A percentile compares a stretch with the other conserved stretches of the same genome.
These are phyloP conservation scores for Parasteatoda lunata DNA, from an alignment of 2,888 invertebrate species.

Conservation along the genomic window DNA sequence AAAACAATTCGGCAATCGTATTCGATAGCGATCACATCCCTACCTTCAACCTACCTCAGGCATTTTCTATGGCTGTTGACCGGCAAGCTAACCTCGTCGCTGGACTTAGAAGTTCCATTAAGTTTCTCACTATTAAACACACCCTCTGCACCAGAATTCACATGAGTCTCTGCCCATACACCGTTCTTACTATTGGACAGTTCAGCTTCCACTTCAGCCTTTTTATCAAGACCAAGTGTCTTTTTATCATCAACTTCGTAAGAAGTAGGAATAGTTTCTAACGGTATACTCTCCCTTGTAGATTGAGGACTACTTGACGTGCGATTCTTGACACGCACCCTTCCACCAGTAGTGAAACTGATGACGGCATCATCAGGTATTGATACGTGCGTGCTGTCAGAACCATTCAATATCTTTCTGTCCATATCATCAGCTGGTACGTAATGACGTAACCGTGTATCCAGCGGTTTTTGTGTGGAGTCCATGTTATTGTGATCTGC, in stretches of 20 bases:
- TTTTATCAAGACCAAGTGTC: conserved; percentile 16
- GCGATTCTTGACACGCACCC: conserved; percentile 38
- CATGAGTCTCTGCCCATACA: conserved; percentile 38
- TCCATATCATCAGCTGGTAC: conserved; percentile 49
- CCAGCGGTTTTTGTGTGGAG: conserved; percentile 44
- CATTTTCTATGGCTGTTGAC: conserved; percentile 62
- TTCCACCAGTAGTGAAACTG: conserved; percentile 34
- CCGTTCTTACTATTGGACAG: conserved; percentile 52
- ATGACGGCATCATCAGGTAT: conserved; percentile 62
- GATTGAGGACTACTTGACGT: conserved; percentile 35
- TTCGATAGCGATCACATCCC: conserved; percentile 35
- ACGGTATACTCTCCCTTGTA: conserved; percentile 21
- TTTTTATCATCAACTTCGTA: conserved; percentile 16
- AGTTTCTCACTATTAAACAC: conserved; percentile 43
- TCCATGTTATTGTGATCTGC: neutral
- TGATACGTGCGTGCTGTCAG: conserved; percentile 27
- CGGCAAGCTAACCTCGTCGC: conserved; percentile 50
- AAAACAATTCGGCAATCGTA: conserved; percentile 19
- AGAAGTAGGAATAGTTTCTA: conserved; percentile 48
- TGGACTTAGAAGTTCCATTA: conserved; percentile 39
- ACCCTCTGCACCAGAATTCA: conserved; percentile 25
- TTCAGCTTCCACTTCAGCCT: conserved; percentile 43
- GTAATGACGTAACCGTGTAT: conserved; percentile 56
- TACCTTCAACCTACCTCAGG: conserved; percentile 64
- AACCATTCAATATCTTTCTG: conserved; percentile 50